Percentiles rank a stretch among this genome's conserved stretches.
These are phyloP conservation scores for Melopsittacus undulatus DNA, from an alignment of 2,797 vertebrate genomes.

Conservation along the genomic window DNA sequence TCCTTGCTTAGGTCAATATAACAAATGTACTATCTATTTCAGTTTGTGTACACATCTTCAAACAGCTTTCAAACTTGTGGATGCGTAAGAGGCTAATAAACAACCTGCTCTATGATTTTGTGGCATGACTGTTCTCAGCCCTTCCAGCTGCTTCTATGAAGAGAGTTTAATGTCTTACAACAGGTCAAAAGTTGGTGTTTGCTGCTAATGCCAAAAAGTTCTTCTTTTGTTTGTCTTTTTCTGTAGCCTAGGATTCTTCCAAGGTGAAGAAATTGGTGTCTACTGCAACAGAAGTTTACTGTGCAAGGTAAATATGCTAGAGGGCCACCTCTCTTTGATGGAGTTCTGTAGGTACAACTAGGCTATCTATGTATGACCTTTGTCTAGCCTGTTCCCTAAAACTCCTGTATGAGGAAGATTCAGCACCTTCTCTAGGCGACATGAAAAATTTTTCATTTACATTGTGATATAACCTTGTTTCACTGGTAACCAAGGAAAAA, in stretches of 20 bases:
- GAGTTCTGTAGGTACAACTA: background rate
- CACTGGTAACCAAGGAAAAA: background rate
- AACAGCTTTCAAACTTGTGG: background rate
- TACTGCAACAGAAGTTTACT: background rate
- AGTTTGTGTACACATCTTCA: background rate
- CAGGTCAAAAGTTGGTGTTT: background rate
- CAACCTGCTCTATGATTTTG: background rate
- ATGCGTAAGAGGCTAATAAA: background rate
- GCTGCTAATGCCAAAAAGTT: background rate
- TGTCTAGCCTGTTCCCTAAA: background rate
- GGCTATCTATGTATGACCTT: background rate
- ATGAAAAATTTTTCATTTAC: background rate
- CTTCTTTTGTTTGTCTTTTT: background rate
- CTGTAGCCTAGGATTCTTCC: background rate
- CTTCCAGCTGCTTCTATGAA: background rate
- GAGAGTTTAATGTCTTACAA: background rate
- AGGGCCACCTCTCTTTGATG: background rate
- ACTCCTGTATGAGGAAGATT: background rate
- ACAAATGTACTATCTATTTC: slow-evolving; percentile 2
- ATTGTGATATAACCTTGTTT: background rate
- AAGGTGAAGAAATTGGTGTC: background rate
- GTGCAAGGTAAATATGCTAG: background rate
- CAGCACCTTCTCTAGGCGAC: background rate
- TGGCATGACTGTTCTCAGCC: background rate
- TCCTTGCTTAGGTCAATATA: slow-evolving; percentile 22